These are phyloP conservation scores for Chromoteleia sp. DNA, from an alignment of 2,888 invertebrate genomes.

Conservation along the genomic window DNA sequence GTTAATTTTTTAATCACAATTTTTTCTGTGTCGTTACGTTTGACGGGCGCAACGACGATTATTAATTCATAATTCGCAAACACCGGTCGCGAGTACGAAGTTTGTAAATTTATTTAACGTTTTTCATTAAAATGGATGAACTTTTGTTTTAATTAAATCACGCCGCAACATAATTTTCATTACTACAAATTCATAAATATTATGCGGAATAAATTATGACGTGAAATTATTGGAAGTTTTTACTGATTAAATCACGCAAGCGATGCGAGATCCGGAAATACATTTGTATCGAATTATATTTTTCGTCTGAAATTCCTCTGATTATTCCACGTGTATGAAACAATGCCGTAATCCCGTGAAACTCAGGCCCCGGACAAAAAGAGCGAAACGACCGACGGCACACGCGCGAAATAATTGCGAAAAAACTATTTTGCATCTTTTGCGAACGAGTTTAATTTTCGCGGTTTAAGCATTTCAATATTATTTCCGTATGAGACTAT, in stretches of 20 bases:
- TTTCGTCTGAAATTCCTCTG: conserved; percentile 4
- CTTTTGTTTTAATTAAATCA: conserved; percentile 9
- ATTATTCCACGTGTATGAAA: conserved; percentile 28
- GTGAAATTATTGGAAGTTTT: not conserved
- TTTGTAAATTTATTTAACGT: conserved; percentile 16
- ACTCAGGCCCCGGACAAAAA: not conserved
- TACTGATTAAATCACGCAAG: not conserved
- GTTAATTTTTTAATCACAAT: not conserved
- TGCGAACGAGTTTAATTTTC: conserved; percentile 28
- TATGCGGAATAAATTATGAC: not conserved
- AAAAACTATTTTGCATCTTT: conserved; percentile 16
- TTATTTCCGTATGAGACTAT: not conserved
- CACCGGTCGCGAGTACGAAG: not conserved
- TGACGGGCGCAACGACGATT: not conserved
- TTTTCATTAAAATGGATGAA: not conserved
- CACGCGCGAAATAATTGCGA: conserved; percentile 13
- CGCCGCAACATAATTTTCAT: not conserved
- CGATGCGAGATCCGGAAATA: not conserved
- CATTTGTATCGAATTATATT: conserved; percentile 21
- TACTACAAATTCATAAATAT: conserved; percentile 5
- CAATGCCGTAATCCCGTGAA: conserved; percentile 38
- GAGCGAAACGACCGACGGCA: not conserved
- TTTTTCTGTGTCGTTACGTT: too few relatives aligned
- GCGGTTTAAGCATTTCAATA: conserved; percentile 7
- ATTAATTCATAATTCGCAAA: conserved; percentile 5